A percentile compares a stretch with the other conserved stretches of the same genome.
Evolutionary conservation across 1,140 invertebrate species (phyloP).

Genomic region (Pteromalus puparum): DNA sequence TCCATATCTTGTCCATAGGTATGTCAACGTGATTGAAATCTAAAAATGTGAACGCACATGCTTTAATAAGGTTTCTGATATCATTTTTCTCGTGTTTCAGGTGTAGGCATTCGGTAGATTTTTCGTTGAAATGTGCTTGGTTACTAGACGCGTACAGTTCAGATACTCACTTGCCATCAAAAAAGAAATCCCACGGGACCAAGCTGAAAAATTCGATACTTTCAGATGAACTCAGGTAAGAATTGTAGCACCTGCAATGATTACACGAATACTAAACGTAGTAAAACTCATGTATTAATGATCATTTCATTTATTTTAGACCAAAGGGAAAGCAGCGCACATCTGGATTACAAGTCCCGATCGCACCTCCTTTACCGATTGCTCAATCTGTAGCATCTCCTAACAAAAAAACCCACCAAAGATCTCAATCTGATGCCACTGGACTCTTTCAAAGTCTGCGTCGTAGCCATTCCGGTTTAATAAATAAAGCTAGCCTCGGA

Average conservation of each 20-base stretch:
- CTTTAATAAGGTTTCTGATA: background rate
- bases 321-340: constrained; percentile 72
- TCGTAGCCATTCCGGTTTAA: constrained; percentile 74
- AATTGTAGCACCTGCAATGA: constrained; percentile 5
- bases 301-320: constrained; percentile 60
- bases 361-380: constrained; percentile 65
- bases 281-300: background rate
- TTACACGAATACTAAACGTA: constrained; percentile 2
- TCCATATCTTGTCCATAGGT: constrained; percentile 95
- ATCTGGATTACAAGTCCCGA: constrained; percentile 66
- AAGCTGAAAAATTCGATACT: constrained; percentile 92
- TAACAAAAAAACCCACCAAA: constrained; percentile 85
- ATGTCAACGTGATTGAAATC: constrained; percentile 56
- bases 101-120: constrained; percentile 95
- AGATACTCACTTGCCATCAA: constrained; percentile 83
- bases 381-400: constrained; percentile 71
- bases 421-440: constrained; percentile 94
- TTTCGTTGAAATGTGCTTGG: constrained; percentile 97
- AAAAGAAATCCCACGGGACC: constrained; percentile 90
- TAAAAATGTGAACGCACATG: constrained; percentile 31
- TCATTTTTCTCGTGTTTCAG: constrained; percentile 74
- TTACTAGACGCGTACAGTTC: constrained; percentile 94
- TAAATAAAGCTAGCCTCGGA: constrained; percentile 84
- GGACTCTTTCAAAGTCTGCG: constrained; percentile 76
- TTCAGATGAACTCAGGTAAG: constrained; percentile 88